Conservation (phyloP, 2,797 vertebrate species). For the Pygocentrus nattereri region DNA sequence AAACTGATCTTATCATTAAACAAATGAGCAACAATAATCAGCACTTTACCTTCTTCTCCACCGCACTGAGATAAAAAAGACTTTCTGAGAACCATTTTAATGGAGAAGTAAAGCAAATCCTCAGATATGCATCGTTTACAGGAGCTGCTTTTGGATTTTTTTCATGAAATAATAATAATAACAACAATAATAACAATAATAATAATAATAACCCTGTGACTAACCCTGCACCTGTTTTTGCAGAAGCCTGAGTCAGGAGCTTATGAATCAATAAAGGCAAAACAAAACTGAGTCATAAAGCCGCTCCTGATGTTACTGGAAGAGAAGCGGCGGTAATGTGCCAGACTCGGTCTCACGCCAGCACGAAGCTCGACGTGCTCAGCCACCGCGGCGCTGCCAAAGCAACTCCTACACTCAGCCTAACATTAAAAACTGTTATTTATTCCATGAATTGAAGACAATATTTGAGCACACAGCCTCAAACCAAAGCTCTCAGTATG, state of each 20-base stretch:
- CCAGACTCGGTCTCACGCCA: constrained; percentile 23
- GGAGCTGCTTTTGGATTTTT: too few relatives aligned
- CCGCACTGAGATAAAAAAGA: background rate
- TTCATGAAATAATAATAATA: too few relatives aligned
- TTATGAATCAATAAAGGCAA: constrained; percentile 25
- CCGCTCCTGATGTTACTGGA: constrained; percentile 16
- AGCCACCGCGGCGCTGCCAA: constrained; percentile 7
- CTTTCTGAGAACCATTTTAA: too few relatives aligned
- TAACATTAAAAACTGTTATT: constrained; percentile 21
- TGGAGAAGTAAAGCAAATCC: too few relatives aligned
- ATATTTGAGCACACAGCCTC: background rate
- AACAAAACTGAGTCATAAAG: background rate
- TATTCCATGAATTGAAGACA: background rate
- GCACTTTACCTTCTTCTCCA: too few relatives aligned
- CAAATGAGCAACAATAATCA: too few relatives aligned
- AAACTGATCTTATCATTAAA: too few relatives aligned
- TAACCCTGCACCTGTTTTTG: constrained; percentile 21
- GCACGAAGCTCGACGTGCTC: constrained; percentile 24
- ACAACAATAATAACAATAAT: background rate
- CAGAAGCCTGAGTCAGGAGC: constrained; percentile 3
- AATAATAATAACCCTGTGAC: background rate
- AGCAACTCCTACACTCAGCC: constrained; percentile 16
- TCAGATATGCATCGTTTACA: too few relatives aligned
- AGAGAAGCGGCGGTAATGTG: constrained; percentile 16
- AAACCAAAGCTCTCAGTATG: background rate